Evolutionary conservation across 2,888 invertebrate species (phyloP).

Genomic region (Alitta virens): DNA sequence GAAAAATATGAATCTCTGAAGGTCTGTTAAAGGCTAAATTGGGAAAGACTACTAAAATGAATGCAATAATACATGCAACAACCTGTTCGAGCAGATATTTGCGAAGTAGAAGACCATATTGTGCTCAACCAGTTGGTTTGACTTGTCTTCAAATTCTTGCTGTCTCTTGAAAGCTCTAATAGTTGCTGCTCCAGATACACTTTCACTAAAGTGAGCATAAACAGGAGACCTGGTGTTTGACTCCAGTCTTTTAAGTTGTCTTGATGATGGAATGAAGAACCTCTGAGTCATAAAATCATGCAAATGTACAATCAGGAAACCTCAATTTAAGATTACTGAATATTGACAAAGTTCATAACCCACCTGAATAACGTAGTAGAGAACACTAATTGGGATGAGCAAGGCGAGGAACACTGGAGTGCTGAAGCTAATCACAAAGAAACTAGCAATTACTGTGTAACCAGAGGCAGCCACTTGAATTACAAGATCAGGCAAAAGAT

Average conservation of each 20-base stretch:
- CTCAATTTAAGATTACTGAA: too few relatives aligned
- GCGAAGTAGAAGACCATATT: constrained; percentile 68
- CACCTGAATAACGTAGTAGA: constrained; percentile 79
- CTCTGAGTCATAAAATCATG: constrained; percentile 36
- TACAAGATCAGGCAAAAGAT: constrained; percentile 86
- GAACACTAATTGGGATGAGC: constrained; percentile 73
- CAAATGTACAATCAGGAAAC: too few relatives aligned
- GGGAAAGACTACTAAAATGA: too few relatives aligned
- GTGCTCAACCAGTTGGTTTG: constrained; percentile 41
- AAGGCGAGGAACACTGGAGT: constrained; percentile 84
- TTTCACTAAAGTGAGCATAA: constrained; percentile 53
- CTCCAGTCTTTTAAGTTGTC: constrained; percentile 53
- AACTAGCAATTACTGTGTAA: constrained; percentile 77
- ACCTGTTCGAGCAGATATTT: constrained; percentile 50
- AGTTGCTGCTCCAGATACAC: constrained; percentile 60
- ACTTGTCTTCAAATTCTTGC: constrained; percentile 39
- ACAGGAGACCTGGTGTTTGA: constrained; percentile 52
- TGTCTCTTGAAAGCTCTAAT: constrained; percentile 45
- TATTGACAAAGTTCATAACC: constrained; percentile 8
- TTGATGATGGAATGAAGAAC: constrained; percentile 59
- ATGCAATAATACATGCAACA: not conserved
- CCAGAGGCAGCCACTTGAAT: constrained; percentile 87
- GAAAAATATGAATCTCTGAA: constrained; percentile 35
- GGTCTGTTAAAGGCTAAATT: too few relatives aligned
- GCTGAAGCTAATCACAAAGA: constrained; percentile 83